Percentiles rank a stretch among this genome's conserved stretches.
Evolutionary conservation across 2,888 invertebrate species (phyloP).

Genomic region (Melinaea menophilus): DNA sequence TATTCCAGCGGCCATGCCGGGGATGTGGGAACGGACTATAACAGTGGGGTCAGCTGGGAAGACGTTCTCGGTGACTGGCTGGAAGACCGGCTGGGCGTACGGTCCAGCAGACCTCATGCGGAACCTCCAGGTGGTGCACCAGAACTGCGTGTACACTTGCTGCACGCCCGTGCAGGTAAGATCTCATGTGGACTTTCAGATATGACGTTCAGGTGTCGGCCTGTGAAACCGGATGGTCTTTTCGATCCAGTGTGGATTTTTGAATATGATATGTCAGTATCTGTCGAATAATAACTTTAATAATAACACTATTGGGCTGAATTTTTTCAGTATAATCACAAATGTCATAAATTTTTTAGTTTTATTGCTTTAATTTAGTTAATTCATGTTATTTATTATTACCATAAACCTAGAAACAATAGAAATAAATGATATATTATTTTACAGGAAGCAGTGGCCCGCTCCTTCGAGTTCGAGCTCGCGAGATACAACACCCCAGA

Average conservation of each 20-base stretch:
- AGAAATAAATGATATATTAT: constrained; percentile 1
- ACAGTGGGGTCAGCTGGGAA: constrained; percentile 99
- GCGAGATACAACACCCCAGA: constrained; percentile 82
- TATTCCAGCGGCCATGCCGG: constrained; percentile 88
- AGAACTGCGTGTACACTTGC: constrained; percentile 95
- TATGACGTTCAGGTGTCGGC: background rate
- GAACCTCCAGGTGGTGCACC: constrained; percentile 93
- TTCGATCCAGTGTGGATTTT: background rate
- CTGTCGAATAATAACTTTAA: too few relatives aligned
- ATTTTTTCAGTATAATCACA: too few relatives aligned
- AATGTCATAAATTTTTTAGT: too few relatives aligned
- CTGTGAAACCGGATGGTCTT: background rate
- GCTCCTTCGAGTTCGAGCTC: constrained; percentile 92
- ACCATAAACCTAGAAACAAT: too few relatives aligned
- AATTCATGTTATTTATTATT: too few relatives aligned
- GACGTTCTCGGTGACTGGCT: constrained; percentile 98
- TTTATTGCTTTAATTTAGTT: too few relatives aligned
- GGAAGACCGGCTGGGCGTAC: constrained; percentile 98
- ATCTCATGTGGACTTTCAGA: background rate
- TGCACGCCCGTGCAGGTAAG: constrained; percentile 89
- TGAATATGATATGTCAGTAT: too few relatives aligned
- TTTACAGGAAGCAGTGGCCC: constrained; percentile 91
- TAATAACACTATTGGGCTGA: too few relatives aligned
- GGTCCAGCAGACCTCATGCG: constrained; percentile 88
- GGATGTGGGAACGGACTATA: constrained; percentile 98